Conservation (phyloP, 1,140 invertebrate genomes). For the Aporrectodea caliginosa region DNA sequence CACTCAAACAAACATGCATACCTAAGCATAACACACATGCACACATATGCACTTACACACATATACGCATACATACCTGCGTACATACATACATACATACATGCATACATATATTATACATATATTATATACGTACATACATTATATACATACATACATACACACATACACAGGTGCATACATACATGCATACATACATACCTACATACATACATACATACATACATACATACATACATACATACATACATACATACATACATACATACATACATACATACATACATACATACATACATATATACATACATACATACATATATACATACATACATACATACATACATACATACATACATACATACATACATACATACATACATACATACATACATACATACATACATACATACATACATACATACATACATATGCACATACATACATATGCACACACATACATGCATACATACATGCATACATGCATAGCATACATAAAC, state of each 20-base stretch:
- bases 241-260: background rate
- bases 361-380: background rate
- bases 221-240: conserved; percentile 6
- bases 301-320: background rate
- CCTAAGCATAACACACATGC: background rate
- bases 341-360: background rate
- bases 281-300: background rate
- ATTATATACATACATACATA: conserved; percentile 9
- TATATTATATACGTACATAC: conserved; percentile 15
- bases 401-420: background rate
- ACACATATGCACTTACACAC: no score
- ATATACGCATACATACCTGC: background rate
- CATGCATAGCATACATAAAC: no score
- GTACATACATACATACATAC: background rate
- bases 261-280: conserved; percentile 8
- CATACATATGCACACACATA: no score
- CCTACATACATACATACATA: no score
- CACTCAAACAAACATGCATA: no score
- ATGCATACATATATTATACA: conserved; percentile 1
- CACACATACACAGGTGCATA: background rate
- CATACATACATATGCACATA: background rate
- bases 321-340: background rate
- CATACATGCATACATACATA: conserved; percentile 2
- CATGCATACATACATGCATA: no score
- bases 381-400: background rate